Evolutionary conservation across 2,113 vertebrate species (phyloP), one percentile per base, ranked within the genome.

Genomic region (Osmerus eperlanus): DNA sequence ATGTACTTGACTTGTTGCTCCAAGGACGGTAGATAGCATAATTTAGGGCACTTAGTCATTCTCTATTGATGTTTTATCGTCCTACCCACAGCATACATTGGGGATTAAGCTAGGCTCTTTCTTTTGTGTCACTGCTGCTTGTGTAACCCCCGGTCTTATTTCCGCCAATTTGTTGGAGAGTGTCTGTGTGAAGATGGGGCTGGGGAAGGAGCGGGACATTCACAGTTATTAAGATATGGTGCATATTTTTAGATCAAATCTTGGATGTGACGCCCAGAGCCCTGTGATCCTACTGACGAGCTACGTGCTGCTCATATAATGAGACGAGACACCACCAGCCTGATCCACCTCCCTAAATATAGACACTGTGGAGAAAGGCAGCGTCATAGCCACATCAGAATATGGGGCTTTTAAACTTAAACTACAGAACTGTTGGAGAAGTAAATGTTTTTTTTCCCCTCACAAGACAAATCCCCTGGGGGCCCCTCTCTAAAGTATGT

Each of bases 241-340:
- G 77, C 61, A 6, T 87, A 90, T 89, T 85, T 87, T 87, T 89
- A 86, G 87, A 89, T 85, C 83, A 86, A 85, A 87, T 85, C 81
- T 71, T 52, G 73, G 84, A 83, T 68, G 73, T 67, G 70, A 83
- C 0, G 65, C 67, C 65, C 47, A 68, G 72, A 80, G 78, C 70
- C 80, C 72, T 85, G 60, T 79, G 79, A 86, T 87, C 78, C 61
- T 75, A 63, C 74, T 80, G 80, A 76, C 29, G 54, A 80, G 82
- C 78, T 36, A 64, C 5, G 61, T 75, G 71, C 73, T 72, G 29
- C 66, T 81, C 78, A 79, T 79, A 73, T 83, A 86, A 89, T 80
- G 77, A 88, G 84, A 86, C 53, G 21, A 81, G 79, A 85, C 73
- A 77, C 84, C 83, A 82, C 75, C 75, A 69, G 76, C 65, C 71